These are phyloP conservation scores for Syngnathus rostellatus DNA, from an alignment of 2,797 vertebrate genomes.

Conservation along the genomic window DNA sequence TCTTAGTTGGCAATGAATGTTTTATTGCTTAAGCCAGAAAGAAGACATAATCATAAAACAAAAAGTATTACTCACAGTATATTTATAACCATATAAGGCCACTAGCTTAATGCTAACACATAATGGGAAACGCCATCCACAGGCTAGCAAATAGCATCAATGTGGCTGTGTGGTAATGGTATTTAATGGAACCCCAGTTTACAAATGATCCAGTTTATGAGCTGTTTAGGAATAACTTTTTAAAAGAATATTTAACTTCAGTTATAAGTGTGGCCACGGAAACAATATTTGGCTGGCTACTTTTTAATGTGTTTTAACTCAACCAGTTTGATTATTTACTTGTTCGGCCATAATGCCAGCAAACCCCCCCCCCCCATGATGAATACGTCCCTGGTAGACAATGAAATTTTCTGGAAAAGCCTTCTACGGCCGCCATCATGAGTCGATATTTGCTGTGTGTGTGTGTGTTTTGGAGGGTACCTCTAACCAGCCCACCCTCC, in stretches of 20 bases:
- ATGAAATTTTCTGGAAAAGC: conserved; percentile 2
- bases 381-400: background rate
- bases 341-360: background rate
- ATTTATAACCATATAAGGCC: too few relatives aligned
- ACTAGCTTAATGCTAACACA: too few relatives aligned
- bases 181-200: too few relatives aligned
- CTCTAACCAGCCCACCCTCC: conserved; percentile 18
- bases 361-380: background rate
- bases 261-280: background rate
- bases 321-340: background rate
- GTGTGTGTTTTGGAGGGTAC: background rate
- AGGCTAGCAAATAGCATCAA: too few relatives aligned
- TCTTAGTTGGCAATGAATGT: background rate
- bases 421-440: background rate
- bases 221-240: too few relatives aligned
- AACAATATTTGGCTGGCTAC: background rate
- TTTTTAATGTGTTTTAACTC: background rate
- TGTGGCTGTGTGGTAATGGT: too few relatives aligned
- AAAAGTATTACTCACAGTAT: too few relatives aligned
- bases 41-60: too few relatives aligned
- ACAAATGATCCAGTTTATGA: too few relatives aligned
- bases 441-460: conserved; percentile 12
- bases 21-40: too few relatives aligned
- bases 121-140: too few relatives aligned
- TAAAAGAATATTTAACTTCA: background rate